Evolutionary conservation across 2,888 invertebrate genomes (phyloP), one percentile per base, ranked within the genome.

Genomic region (Leptogaster cylindrica): DNA sequence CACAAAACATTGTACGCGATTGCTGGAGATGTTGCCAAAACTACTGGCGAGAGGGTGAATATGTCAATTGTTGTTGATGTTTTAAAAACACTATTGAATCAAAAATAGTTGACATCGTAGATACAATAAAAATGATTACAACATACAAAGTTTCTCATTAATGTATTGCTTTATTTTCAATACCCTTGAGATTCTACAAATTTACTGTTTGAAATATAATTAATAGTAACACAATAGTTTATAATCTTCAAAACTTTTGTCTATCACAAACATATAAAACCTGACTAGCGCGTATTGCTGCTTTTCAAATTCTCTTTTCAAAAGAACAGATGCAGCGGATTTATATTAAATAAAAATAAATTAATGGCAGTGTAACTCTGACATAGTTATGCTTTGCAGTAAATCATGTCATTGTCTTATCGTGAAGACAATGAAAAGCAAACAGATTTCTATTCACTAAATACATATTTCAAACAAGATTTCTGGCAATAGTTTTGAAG

Each of bases 1-100:
- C 78, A 77, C 0, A 90, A 90, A 81, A 84, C 88, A 6, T 84
- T 89, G 50, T 86, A 84, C 74, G 87, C 87, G 27, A 83, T 93
- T 68, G 77, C 88, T 68, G 88, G 87, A 10, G 81, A 85, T 75
- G 81, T 90, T 61, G 83, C 83, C 65, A 85, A 85, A 74, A 81
- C 82, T 70, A 86, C 87, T 46, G 78, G 87, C 14, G 83, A 86
- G 74, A 85, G 85, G 76, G 86, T 88, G 36, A 87, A 92, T 76
- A 91, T 91, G 89, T 82, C 82, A 68, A 74, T 84, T 74, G 88
- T 85, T 70, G 81, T 84, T 63, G 79, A 82, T 73, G 85, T 86
- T 74, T 81, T 91, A 79, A 86, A 88, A 77, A 81, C 84, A 74
- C 77, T 89, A 74, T 82, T 88, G 75, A 83, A 83, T 76, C 82